Evolutionary conservation across 2,113 vertebrate species (phyloP).

Genomic region (Megaceryle torquata): DNA sequence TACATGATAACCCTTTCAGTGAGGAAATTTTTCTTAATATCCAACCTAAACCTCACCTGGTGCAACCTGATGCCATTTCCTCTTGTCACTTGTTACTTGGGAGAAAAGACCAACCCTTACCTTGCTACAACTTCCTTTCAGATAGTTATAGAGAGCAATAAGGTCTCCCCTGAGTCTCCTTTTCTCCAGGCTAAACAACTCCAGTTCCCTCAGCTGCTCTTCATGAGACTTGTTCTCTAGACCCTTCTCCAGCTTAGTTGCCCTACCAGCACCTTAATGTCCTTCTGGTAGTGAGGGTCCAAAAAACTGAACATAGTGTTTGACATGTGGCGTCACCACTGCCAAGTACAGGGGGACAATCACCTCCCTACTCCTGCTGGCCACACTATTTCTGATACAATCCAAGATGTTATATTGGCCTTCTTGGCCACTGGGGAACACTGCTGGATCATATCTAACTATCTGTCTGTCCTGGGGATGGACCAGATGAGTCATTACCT

Average conservation of each 20-base stretch:
- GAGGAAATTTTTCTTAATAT: not conserved
- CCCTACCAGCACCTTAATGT: not conserved
- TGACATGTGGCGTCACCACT: fast-evolving
- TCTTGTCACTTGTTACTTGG: not conserved
- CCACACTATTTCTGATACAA: fast-evolving
- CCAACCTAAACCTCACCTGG: not conserved
- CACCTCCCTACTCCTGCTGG: not conserved
- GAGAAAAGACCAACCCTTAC: fast-evolving
- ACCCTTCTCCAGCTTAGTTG: fast-evolving
- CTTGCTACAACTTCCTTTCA: not conserved
- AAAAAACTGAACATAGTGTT: not conserved
- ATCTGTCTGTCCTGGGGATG: not conserved
- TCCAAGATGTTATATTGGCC: not conserved
- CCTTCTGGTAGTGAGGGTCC: not conserved
- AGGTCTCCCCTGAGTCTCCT: not conserved
- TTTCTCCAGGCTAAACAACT: not conserved
- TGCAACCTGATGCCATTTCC: not conserved
- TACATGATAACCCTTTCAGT: fast-evolving
- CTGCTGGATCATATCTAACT: not conserved
- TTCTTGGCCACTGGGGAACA: not conserved
- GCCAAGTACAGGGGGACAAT: fast-evolving
- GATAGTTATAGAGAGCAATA: fast-evolving
- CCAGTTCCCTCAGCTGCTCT: fast-evolving
- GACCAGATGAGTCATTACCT: not conserved
- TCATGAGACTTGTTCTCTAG: not conserved